phyloP scores from a whole-genome alignment of 2,113 vertebrate species.

The Choloepus hoffmanni region DNA sequence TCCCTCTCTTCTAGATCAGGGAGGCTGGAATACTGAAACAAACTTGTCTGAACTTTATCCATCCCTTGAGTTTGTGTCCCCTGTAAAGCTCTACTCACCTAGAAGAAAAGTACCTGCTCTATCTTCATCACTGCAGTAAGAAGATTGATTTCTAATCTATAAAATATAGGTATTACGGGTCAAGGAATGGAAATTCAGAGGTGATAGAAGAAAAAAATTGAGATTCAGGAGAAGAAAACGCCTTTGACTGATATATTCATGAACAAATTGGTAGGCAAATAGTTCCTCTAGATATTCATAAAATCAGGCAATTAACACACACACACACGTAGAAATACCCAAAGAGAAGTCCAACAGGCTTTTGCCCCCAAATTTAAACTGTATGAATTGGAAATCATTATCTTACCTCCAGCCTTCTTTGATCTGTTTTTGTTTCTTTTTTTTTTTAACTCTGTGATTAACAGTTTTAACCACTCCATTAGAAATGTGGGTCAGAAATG shows the following conservation, averaged over 20 bases:
- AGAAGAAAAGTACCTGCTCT: background rate
- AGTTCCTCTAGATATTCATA: background rate
- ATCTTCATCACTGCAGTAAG: background rate
- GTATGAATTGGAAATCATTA: background rate
- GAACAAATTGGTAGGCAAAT: background rate
- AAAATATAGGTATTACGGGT: background rate
- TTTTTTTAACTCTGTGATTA: background rate
- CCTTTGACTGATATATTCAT: background rate
- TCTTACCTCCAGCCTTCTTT: background rate
- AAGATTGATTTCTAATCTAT: background rate
- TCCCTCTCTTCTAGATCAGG: background rate
- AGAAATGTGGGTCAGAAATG: slow-evolving; percentile 7
- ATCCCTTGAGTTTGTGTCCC: background rate
- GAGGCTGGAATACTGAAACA: background rate
- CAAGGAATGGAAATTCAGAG: background rate
- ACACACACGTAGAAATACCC: background rate
- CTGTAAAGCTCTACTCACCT: background rate
- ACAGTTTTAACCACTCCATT: background rate
- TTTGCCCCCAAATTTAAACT: background rate
- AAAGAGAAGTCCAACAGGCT: background rate
- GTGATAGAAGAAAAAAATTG: background rate
- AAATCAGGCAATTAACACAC: background rate
- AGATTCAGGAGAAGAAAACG: background rate
- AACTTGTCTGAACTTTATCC: background rate
- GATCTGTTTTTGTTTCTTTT: background rate